Evolutionary conservation across 2,113 vertebrate species (phyloP).

Genomic region (Romanogobio albipinnatus): DNA sequence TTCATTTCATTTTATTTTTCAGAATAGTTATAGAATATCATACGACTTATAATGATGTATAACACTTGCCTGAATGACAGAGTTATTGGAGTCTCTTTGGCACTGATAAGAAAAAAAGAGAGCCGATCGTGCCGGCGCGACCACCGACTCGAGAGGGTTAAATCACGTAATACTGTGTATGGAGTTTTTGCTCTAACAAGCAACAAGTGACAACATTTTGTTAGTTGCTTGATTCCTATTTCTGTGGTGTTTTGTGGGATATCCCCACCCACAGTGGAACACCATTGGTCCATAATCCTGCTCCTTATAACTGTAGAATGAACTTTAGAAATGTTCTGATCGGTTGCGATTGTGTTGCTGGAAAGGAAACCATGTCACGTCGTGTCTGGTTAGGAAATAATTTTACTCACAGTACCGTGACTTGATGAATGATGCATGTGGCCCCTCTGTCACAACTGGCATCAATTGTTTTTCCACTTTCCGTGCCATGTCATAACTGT

Average conservation of each 20-base stretch:
- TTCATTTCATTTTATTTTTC: background rate
- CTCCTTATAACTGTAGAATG: background rate
- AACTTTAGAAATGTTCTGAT: background rate
- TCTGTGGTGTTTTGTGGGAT: background rate
- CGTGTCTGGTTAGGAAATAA: background rate
- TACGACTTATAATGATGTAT: too few species aligned
- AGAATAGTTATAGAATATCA: too few species aligned
- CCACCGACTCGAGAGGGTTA: too few species aligned
- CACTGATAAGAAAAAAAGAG: too few species aligned
- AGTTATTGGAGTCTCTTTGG: too few species aligned
- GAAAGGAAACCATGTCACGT: background rate
- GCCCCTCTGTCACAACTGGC: background rate
- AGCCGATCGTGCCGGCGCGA: too few species aligned
- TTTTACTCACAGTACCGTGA: constrained; percentile 27
- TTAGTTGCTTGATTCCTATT: background rate
- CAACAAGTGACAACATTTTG: background rate
- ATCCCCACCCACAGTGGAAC: background rate
- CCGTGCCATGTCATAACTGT: background rate
- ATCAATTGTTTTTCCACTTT: constrained; percentile 20
- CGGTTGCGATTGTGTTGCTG: background rate
- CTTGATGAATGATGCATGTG: background rate
- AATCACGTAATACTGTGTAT: background rate
- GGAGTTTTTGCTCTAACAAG: background rate
- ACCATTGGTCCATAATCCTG: background rate
- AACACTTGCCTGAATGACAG: too few species aligned